Evolutionary conservation across 2,113 vertebrate genomes (phyloP), one percentile per base, ranked within the genome.

Genomic region (Sorex araneus): DNA sequence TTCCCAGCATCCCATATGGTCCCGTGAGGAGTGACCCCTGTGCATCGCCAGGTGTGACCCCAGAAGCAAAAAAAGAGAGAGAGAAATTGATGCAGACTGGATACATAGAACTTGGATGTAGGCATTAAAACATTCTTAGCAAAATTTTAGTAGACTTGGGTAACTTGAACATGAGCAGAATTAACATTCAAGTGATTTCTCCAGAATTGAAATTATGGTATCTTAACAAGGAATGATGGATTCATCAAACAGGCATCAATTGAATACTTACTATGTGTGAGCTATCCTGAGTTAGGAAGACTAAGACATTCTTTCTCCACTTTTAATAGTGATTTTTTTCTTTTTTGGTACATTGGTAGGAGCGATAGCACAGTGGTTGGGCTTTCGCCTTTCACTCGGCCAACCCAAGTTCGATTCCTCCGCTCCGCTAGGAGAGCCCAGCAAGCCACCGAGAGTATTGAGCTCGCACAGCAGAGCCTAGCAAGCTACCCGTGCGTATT

Each of bases 131-230:
- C 30, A 43, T 78, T 79, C 67, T 86, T 76, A 67, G 4, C 54
- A 90, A 77, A 79, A 8, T 88, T 63, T 75, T 18, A 50, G 11
- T 30, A 66, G 84, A 89, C 40, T 63, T 71, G 78, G 7, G 4
- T 66, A 27, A 50, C 77, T 10, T 77, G n/a, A 79, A 78, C 32
- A 84, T 2, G 80, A 43, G 90, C 18, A 89, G 40, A 84, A 74
- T 77, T 83, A 74, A 25, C 12, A 66, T 93, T 84, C 75, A 83
- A 15, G 73, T 74, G 45, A 73, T 66, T 91, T 90, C 32, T 67
- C 50, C 47, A 67, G 40, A 93, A 47, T 6, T 78, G 50, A 88
- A 57, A 79, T 73, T n/a, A 36, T 36, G 45, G 30, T 45, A 67
- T 70, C 21, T 81, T 80, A 91, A 60, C 28, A 18, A 84, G 75